phyloP scores from a whole-genome alignment of 2,797 vertebrate genomes.

The Dendrocincla tyrannina region DNA sequence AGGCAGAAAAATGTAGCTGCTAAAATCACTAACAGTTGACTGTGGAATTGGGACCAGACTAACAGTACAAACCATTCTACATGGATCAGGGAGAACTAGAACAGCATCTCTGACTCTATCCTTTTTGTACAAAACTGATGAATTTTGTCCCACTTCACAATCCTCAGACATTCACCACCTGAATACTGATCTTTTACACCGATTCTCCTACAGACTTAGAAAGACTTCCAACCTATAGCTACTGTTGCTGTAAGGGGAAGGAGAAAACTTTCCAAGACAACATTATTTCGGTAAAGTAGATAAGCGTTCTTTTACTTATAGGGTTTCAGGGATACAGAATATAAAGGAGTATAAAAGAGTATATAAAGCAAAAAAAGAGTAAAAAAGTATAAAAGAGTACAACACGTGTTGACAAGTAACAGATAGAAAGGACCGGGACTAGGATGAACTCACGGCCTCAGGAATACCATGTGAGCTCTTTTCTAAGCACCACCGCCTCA shows the following conservation, averaged over 20 bases:
- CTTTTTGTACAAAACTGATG: background rate
- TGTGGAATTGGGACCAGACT: background rate
- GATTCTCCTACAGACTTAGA: background rate
- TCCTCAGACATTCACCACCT: background rate
- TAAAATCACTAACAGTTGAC: background rate
- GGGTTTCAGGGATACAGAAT: no score
- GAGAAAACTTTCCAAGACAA: no score
- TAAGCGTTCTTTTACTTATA: no score
- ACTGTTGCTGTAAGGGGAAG: background rate
- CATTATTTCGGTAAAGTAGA: no score
- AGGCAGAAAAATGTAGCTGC: background rate
- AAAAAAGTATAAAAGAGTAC: no score
- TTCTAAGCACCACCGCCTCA: no score
- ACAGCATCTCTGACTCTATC: background rate
- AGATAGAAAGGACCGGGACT: no score
- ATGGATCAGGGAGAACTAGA: background rate
- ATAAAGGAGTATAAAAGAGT: no score
- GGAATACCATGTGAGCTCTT: no score
- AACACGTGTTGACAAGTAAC: no score
- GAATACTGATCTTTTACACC: background rate
- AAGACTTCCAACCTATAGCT: background rate
- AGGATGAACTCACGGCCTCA: no score
- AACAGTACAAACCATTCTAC: background rate
- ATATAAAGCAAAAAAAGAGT: no score
- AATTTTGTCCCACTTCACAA: background rate